Base-by-base conservation (phyloP, 2,113 vertebrate genomes). In the Trinectes maculatus region DNA sequence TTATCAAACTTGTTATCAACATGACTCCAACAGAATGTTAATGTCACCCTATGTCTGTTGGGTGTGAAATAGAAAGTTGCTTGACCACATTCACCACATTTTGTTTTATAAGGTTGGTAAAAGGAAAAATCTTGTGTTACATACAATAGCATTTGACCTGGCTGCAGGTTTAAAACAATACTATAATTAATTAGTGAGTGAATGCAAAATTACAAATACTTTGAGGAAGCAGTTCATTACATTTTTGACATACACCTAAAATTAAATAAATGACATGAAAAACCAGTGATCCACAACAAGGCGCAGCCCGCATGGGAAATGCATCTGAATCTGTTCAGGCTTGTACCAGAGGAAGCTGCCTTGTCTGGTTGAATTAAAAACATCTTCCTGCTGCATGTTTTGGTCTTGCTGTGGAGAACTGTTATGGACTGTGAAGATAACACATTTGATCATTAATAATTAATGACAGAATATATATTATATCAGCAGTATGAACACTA, bases 291-390 rank as follows among this genome's bases (percentile, higher is more conserved):
- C 28, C 6, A 22, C 19, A 31, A 26, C 29, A 53, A 26, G 7
- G 7, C 31, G 19, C 16, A 3, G 12, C 5, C 12, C 13, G 24
- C 15, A n/a, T 34, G 8, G 9, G 13, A 59, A 40, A 22, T 21
- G 13, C 15, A 16, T 21, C 2, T 0, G 1, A 53, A 37, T 31
- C n/a, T 12, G 18, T 18, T 26, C 19, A n/a, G 55, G 7, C 10
- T 5, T 16, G 10, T 6, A 28, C 34, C n/a, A 25, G 6, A 57
- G 2, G 10, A 13, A 54, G 16, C 13, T 53, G 13, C 16, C 43
- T 18, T 43, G 8, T 74, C 4, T 22, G n/a, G 4, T 66, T 70
- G 15, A 54, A 7, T 18, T 6, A 8, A 26, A 22, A 68, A 33
- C 36, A 0, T 39, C 26, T 10, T 46, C 22, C 18, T 56, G 1